Percentiles rank a stretch among this genome's conserved stretches.
Conservation (phyloP, 64 coral and sea anemone genomes). For the Catalaphyllia jardinei region DNA sequence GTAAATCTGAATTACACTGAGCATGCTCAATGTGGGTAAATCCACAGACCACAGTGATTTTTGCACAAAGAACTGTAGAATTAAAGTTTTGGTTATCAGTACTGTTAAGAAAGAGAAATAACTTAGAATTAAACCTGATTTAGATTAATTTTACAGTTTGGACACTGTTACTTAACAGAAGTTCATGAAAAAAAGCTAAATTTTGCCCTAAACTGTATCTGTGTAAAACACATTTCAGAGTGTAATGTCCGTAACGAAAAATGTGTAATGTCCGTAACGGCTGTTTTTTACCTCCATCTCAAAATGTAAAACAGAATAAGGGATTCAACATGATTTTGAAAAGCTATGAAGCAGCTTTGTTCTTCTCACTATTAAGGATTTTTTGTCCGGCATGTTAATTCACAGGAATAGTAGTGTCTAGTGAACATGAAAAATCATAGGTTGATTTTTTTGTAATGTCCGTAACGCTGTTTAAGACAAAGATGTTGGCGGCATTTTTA, state of each 20-base stretch:
- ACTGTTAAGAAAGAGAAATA: too few relatives aligned
- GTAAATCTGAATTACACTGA: neutral
- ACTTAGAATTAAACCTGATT: neutral
- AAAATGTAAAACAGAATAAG: neutral
- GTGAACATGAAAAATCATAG: neutral
- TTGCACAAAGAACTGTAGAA: too few relatives aligned
- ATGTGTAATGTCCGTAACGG: neutral
- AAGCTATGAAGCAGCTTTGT: neutral
- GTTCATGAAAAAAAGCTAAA: neutral
- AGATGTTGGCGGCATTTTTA: neutral
- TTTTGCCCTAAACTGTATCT: neutral
- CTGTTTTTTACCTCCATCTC: neutral
- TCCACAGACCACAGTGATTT: too few relatives aligned
- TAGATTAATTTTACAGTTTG: neutral
- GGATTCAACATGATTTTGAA: neutral
- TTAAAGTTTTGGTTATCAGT: too few relatives aligned
- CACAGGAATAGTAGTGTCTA: slow-evolving; percentile 5
- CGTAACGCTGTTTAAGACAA: neutral
- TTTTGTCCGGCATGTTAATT: neutral
- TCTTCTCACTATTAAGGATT: neutral
- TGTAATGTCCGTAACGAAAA: slow-evolving; percentile 15
- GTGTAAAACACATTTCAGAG: neutral
- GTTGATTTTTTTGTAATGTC: slow-evolving; percentile 19
- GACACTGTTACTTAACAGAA: neutral
- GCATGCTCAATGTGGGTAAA: too few relatives aligned